These are phyloP conservation scores for Plumapathes pennacea DNA, from an alignment of 92 coral and sea anemone genomes.

Conservation along the genomic window DNA sequence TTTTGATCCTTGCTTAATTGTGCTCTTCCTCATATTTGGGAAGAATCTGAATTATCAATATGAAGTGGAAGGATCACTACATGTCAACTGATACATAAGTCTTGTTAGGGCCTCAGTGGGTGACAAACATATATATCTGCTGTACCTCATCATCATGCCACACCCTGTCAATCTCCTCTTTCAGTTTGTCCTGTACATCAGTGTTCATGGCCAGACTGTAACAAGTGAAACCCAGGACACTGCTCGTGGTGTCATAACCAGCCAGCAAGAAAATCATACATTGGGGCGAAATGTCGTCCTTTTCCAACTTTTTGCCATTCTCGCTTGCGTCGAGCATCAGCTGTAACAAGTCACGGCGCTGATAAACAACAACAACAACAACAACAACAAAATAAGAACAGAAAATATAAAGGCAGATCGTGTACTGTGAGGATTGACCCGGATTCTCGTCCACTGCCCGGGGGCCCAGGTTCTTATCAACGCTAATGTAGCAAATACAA, in stretches of 20 bases:
- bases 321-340: conserved; percentile 26
- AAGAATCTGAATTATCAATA: too few relatives aligned
- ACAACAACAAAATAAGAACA: too few relatives aligned
- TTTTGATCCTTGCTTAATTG: too few relatives aligned
- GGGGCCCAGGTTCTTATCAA: too few relatives aligned
- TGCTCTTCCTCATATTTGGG: too few relatives aligned
- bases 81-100: too few relatives aligned
- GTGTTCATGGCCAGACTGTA: conserved; percentile 13
- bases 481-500: too few relatives aligned
- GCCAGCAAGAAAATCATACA: conserved; percentile 15
- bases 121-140: too few relatives aligned
- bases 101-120: too few relatives aligned
- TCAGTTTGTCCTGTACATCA: conserved; percentile 23
- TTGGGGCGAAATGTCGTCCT: conserved; percentile 16
- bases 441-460: too few relatives aligned
- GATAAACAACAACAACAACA: not conserved
- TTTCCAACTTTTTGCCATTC: conserved; percentile 17
- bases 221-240: conserved; percentile 19
- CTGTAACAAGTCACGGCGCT: conserved; percentile 21
- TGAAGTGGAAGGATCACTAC: too few relatives aligned
- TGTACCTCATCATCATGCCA: conserved; percentile 21
- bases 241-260: conserved; percentile 24
- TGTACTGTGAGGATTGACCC: not conserved
- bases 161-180: conserved; percentile 19
- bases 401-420: not conserved